Conservation (phyloP, 2,113 vertebrate genomes). For the Oncorhynchus nerka region DNA sequence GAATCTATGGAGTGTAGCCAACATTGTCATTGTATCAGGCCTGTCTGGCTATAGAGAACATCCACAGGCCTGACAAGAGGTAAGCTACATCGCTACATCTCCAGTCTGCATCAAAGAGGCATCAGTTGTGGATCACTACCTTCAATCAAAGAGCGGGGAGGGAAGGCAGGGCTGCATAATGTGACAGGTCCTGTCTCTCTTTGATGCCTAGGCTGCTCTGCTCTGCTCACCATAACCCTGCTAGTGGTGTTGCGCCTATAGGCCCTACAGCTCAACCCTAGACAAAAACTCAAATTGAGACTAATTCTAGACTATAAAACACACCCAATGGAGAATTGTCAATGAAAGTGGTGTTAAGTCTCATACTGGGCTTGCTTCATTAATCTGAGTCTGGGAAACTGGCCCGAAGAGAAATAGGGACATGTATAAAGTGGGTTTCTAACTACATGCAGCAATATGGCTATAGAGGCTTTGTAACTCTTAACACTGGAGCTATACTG, state of each 20-base stretch:
- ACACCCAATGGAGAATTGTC: too few species aligned
- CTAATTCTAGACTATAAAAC: too few species aligned
- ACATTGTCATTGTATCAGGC: slow-evolving; percentile 68
- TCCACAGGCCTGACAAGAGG: slow-evolving; percentile 59
- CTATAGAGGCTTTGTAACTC: too few species aligned
- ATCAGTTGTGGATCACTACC: slow-evolving; percentile 81
- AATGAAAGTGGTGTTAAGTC: too few species aligned
- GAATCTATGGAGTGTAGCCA: slow-evolving; percentile 68
- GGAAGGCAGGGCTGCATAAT: slow-evolving; percentile 15
- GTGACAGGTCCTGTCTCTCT: slow-evolving; percentile 9
- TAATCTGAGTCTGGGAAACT: too few species aligned
- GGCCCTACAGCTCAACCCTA: background rate
- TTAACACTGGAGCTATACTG: too few species aligned
- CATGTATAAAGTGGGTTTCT: background rate
- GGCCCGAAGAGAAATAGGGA: background rate
- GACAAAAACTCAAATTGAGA: background rate
- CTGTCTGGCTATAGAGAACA: slow-evolving; percentile 51
- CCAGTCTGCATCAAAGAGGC: slow-evolving; percentile 50
- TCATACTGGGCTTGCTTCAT: too few species aligned
- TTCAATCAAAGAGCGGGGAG: slow-evolving; percentile 53
- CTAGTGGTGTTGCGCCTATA: background rate
- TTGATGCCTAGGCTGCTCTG: background rate
- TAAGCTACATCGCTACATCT: slow-evolving; percentile 59
- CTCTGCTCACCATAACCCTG: background rate
- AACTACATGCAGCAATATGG: background rate